These are phyloP conservation scores for Liolophura sinensis DNA, from an alignment of 1,140 invertebrate genomes.

Conservation along the genomic window DNA sequence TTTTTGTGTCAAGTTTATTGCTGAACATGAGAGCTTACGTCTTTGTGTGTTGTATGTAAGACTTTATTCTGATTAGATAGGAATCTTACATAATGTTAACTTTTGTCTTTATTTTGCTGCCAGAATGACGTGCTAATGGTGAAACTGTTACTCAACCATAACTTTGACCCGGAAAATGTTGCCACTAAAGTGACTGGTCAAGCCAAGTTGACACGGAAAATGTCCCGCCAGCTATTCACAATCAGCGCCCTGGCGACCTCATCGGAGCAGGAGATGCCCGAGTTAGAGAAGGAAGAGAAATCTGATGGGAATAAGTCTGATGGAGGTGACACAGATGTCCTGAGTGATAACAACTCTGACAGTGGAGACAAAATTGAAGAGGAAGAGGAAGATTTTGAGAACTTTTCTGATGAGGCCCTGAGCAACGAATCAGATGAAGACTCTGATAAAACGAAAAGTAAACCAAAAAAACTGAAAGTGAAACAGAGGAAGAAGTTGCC, in stretches of 20 bases:
- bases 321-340: neutral
- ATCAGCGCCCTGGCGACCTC: conserved; percentile 21
- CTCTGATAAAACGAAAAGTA: too few relatives aligned
- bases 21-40: too few relatives aligned
- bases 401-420: neutral
- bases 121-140: conserved; percentile 60
- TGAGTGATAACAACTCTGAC: conserved; percentile 27
- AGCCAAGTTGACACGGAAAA: conserved; percentile 36
- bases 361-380: conserved; percentile 20
- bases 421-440: too few relatives aligned
- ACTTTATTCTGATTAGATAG: too few relatives aligned
- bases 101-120: conserved; percentile 17
- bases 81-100: neutral
- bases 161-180: conserved; percentile 31
- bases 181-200: conserved; percentile 4
- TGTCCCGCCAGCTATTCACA: conserved; percentile 35
- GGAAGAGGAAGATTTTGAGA: conserved; percentile 13
- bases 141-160: conserved; percentile 57
- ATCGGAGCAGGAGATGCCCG: neutral
- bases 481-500: conserved; percentile 1
- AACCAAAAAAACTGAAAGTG: too few relatives aligned
- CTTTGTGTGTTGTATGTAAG: too few relatives aligned
- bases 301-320: neutral
- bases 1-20: too few relatives aligned
- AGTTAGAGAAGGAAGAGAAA: conserved; percentile 1